These are phyloP conservation scores for Hypsopygia costalis DNA, from an alignment of 2,888 invertebrate genomes.

Conservation along the genomic window DNA sequence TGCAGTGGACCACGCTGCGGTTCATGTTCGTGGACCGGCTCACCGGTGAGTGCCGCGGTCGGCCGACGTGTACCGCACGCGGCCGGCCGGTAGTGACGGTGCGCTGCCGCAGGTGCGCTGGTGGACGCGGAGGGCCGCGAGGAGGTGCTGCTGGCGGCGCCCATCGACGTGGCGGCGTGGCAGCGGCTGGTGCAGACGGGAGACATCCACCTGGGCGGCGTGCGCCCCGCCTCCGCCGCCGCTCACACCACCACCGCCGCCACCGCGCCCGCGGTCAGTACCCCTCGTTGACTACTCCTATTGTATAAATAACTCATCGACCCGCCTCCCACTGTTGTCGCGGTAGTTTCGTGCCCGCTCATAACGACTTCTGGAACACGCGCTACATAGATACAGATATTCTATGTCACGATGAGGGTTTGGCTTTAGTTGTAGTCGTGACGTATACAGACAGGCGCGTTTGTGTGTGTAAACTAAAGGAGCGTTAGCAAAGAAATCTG, in stretches of 20 bases:
- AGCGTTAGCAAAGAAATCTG: no score
- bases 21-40: constrained; percentile 30
- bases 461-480: no score
- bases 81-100: neutral
- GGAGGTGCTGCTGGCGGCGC: constrained; percentile 65
- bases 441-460: no score
- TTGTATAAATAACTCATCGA: no score
- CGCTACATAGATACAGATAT: no score
- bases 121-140: constrained; percentile 74
- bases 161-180: constrained; percentile 73
- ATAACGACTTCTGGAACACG: no score
- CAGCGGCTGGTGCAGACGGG: constrained; percentile 70
- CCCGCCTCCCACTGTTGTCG: no score
- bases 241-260: constrained; percentile 21
- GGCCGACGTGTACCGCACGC: no score
- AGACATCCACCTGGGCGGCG: constrained; percentile 59
- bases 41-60: constrained; percentile 22
- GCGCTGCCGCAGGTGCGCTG: constrained; percentile 34
- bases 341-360: no score
- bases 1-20: constrained; percentile 69
- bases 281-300: neutral
- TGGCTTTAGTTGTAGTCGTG: no score
- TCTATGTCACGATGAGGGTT: no score
- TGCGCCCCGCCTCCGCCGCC: constrained; percentile 22
- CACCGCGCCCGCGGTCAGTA: constrained; percentile 11